phyloP scores from a whole-genome alignment of 2,888 invertebrate genomes.

The Herminia tarsipennalis region DNA sequence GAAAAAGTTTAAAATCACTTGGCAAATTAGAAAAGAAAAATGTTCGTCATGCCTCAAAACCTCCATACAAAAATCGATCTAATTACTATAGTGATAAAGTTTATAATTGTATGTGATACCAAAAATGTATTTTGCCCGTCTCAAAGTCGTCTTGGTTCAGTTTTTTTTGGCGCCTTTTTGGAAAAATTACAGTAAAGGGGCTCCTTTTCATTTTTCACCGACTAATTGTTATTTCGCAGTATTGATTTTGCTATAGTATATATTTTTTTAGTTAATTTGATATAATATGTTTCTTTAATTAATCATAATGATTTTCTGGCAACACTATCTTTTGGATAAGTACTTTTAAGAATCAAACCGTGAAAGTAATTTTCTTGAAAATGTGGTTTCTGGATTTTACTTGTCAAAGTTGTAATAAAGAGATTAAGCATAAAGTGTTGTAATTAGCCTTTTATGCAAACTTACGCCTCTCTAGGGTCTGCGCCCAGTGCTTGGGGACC shows the following conservation, averaged over 20 bases:
- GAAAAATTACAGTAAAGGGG: conserved; percentile 42
- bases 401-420: too few relatives aligned
- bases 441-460: too few relatives aligned
- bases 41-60: background rate
- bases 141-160: background rate
- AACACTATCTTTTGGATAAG: too few relatives aligned
- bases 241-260: conserved; percentile 27
- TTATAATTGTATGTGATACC: background rate
- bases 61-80: background rate
- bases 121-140: conserved; percentile 6
- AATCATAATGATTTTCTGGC: background rate
- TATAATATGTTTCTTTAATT: conserved; percentile 10
- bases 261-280: conserved; percentile 10
- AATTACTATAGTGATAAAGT: accelerated
- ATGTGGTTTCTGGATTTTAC: too few relatives aligned
- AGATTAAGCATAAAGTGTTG: too few relatives aligned
- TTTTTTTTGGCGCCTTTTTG: conserved; percentile 45
- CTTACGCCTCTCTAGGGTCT: too few relatives aligned
- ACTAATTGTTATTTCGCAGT: conserved; percentile 37
- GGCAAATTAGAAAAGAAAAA: background rate
- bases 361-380: too few relatives aligned
- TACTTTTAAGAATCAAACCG: too few relatives aligned
- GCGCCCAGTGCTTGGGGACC: too few relatives aligned
- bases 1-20: background rate
- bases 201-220: conserved; percentile 34